Evolutionary conservation across 2,113 vertebrate species (phyloP).

Genomic region (Cariama cristata): DNA sequence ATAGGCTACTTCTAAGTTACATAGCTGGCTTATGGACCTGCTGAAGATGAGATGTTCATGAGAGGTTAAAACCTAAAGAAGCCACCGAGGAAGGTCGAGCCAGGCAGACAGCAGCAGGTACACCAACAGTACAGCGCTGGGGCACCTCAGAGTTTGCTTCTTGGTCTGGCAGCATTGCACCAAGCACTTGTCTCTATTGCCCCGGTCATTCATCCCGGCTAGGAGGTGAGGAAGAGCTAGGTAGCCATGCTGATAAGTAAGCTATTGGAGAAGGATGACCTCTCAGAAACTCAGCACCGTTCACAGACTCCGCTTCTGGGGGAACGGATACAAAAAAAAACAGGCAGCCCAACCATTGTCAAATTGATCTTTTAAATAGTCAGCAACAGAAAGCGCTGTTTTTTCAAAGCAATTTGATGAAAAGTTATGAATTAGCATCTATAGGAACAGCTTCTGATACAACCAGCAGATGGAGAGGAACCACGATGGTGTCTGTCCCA

Average conservation of each 20-base stretch:
- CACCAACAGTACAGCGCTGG: background rate
- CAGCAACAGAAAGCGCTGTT: background rate
- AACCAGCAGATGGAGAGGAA: background rate
- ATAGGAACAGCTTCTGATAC: background rate
- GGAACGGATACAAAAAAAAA: background rate
- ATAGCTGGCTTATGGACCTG: background rate
- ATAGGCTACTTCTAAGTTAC: background rate
- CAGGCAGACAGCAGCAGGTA: background rate
- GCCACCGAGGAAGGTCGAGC: background rate
- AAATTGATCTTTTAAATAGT: background rate
- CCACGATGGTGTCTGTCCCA: rapidly evolving
- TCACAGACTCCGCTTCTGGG: rapidly evolving
- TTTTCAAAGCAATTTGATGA: background rate
- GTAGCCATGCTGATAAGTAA: background rate
- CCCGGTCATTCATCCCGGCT: background rate
- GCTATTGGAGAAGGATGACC: background rate
- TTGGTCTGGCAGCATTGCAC: background rate
- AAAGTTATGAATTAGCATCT: background rate
- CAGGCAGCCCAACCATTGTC: background rate
- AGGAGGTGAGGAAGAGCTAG: background rate
- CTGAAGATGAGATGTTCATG: background rate
- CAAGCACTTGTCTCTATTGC: background rate
- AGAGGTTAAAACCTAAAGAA: background rate
- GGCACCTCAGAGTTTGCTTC: background rate
- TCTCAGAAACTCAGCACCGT: background rate